Percentiles rank a stretch among this genome's conserved stretches.
Evolutionary conservation across 2,888 invertebrate genomes (phyloP).

Genomic region (Acrobeloides nanus): DNA sequence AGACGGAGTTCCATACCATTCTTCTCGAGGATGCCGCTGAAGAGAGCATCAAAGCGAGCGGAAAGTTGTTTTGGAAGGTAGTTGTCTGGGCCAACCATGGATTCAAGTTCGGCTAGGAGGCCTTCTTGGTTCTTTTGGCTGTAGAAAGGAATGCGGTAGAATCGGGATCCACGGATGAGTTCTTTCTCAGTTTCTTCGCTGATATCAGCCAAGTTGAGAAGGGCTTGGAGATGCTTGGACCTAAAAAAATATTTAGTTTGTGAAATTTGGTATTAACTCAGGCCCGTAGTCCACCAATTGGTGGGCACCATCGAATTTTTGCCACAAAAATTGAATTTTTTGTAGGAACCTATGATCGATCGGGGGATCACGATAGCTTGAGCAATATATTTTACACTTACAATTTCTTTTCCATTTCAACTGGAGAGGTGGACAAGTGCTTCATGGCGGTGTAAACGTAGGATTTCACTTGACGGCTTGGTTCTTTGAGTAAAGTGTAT

Average conservation of each 20-base stretch:
- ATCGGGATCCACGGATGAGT: conserved; percentile 14
- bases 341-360: too few relatives aligned
- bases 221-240: too few relatives aligned
- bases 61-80: conserved; percentile 29
- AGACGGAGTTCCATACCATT: not conserved
- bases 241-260: too few relatives aligned
- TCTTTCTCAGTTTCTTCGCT: too few relatives aligned
- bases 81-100: conserved; percentile 24
- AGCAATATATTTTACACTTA: too few relatives aligned
- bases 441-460: conserved; percentile 21
- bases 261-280: too few relatives aligned
- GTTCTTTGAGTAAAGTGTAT: conserved; percentile 19
- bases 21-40: conserved; percentile 32
- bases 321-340: too few relatives aligned
- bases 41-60: conserved; percentile 33
- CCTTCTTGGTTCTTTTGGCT: conserved; percentile 22
- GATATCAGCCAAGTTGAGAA: too few relatives aligned
- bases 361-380: too few relatives aligned
- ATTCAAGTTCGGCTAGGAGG: conserved; percentile 27
- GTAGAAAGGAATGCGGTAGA: conserved; percentile 30
- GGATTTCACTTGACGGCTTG: conserved; percentile 19
- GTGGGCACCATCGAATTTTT: too few relatives aligned
- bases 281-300: too few relatives aligned
- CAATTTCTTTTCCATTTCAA: too few relatives aligned
- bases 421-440: conserved; percentile 17